A percentile compares a stretch with the other conserved stretches of the same genome.
Conservation (phyloP, 2,113 vertebrate species). For the Fulmarus glacialis region DNA sequence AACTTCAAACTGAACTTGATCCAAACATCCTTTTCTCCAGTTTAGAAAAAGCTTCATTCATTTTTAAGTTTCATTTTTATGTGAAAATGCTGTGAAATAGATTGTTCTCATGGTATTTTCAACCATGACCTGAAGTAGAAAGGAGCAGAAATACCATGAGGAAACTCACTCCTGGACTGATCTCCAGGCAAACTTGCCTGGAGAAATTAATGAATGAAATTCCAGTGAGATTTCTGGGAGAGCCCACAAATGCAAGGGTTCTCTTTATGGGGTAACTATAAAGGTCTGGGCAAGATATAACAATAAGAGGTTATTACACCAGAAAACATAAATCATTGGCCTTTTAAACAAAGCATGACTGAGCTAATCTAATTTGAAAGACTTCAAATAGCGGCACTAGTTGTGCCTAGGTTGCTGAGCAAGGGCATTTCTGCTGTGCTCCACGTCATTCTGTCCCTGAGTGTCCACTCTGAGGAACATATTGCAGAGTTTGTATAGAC, state of each 20-base stretch:
- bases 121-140: neutral
- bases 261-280: neutral
- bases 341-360: neutral
- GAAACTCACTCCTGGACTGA: neutral
- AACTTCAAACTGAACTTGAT: slow-evolving; percentile 15
- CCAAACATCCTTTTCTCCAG: neutral
- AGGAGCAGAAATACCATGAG: neutral
- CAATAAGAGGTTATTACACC: neutral
- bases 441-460: neutral
- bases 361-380: neutral
- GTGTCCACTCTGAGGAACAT: no score
- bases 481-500: rapidly evolving
- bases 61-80: neutral
- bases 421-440: neutral
- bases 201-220: neutral
- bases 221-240: neutral
- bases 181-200: neutral
- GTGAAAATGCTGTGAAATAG: neutral
- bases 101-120: neutral
- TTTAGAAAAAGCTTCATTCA: neutral
- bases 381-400: rapidly evolving
- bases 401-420: neutral
- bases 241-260: neutral
- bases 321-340: neutral
- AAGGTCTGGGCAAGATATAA: neutral